Evolutionary conservation across 2,888 invertebrate genomes (phyloP).

Genomic region (Eudasyphora cyanicolor): DNA sequence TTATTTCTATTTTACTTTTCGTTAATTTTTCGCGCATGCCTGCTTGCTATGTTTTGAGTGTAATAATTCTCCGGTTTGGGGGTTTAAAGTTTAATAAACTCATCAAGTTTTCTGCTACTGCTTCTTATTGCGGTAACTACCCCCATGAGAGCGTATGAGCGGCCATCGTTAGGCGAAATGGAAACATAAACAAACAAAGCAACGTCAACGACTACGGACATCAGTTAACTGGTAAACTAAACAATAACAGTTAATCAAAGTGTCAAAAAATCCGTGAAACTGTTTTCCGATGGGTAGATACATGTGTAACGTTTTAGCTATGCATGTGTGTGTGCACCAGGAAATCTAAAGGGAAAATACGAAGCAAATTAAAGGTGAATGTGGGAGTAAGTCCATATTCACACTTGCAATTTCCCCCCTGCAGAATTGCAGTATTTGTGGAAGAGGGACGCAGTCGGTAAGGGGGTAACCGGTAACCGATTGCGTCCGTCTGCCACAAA

Average conservation of each 20-base stretch:
- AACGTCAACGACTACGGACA: too few relatives aligned
- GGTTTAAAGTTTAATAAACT: constrained; percentile 63
- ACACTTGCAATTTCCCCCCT: too few relatives aligned
- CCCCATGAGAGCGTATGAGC: neutral
- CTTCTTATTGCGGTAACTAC: neutral
- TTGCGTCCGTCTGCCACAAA: too few relatives aligned
- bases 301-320: neutral
- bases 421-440: too few relatives aligned
- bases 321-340: too few relatives aligned
- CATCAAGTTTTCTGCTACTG: constrained; percentile 32
- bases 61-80: constrained; percentile 53
- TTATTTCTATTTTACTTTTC: constrained; percentile 2
- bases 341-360: neutral
- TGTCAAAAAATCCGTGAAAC: constrained; percentile 39
- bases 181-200: constrained; percentile 30
- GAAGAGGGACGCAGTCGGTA: too few relatives aligned
- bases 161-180: neutral
- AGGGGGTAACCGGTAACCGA: too few relatives aligned
- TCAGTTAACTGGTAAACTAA: constrained; percentile 10
- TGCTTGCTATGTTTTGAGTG: constrained; percentile 56
- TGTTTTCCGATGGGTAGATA: neutral
- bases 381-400: constrained; percentile 5
- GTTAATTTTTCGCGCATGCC: constrained; percentile 44
- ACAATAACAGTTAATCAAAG: constrained; percentile 44
- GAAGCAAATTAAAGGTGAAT: neutral